phyloP scores from a whole-genome alignment of 2,888 invertebrate species.

The Lottia scabra region DNA sequence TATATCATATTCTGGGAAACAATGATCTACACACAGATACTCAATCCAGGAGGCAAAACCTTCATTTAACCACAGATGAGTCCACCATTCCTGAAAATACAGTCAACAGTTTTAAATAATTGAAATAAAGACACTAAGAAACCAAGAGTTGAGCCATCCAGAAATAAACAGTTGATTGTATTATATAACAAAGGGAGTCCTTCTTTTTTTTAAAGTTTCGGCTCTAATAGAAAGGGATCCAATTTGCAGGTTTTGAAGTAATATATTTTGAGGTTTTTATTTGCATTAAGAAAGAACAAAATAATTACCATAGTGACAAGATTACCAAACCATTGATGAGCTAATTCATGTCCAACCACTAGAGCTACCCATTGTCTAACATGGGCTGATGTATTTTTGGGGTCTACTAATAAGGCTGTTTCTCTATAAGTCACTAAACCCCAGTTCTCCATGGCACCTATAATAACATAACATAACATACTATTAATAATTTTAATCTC shows the following conservation, averaged over 20 bases:
- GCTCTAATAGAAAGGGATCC: too few relatives aligned
- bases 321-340: slow-evolving; percentile 99
- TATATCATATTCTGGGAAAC: slow-evolving; percentile 95
- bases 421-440: slow-evolving; percentile 94
- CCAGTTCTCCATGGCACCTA: slow-evolving; percentile 98
- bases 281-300: neutral
- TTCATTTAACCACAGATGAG: slow-evolving; percentile 94
- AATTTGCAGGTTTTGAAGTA: too few relatives aligned
- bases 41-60: slow-evolving; percentile 97
- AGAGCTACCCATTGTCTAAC: slow-evolving; percentile 74
- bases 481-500: too few relatives aligned
- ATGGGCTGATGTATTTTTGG: slow-evolving; percentile 86
- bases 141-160: neutral
- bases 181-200: too few relatives aligned
- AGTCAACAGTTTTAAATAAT: neutral
- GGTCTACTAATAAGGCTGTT: slow-evolving; percentile 89
- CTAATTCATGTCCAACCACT: slow-evolving; percentile 86
- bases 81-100: slow-evolving; percentile 88
- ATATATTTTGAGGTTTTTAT: neutral
- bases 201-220: too few relatives aligned
- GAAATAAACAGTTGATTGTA: neutral
- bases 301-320: slow-evolving; percentile 86
- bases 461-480: slow-evolving; percentile 1
- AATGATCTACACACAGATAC: slow-evolving; percentile 89
- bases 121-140: too few relatives aligned